Base-by-base conservation (phyloP, 1,140 invertebrate genomes). In the Habropoda laboriosa region DNA sequence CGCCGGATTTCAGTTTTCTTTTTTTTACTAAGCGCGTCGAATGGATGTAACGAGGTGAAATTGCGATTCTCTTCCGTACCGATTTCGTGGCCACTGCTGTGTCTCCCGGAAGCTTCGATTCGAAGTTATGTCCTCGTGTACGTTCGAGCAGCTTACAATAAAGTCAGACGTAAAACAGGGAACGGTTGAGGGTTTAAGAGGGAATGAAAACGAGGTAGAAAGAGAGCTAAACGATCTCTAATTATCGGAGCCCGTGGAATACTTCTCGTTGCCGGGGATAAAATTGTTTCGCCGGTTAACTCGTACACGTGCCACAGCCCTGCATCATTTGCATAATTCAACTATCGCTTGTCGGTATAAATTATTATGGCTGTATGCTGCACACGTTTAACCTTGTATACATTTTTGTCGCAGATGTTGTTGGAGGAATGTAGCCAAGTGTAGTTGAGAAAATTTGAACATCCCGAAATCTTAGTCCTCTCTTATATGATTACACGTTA, bases 81-180 rank as follows among this genome's bases (percentile, higher is more conserved):
- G 32, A 68, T 49, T 68, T 12, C n/a, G 18, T 4, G 1, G 7
- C 47, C 4, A 12, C 27, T 47, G 40, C 12, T 35, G 4, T 10
- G n/a, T 5, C n/a, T 18, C 21, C n/a, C 32, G 66, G 32, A 60
- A 38, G 21, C 21, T 58, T 21, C 30, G 18, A 58, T 21, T 58
- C 24, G 75, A 81, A 76, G 77, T 49, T 61, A 24, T 27, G 42
- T 75, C n/a, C n/a, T n/a, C 16, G 67, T 21, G 45, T 24, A 55
- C 24, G 27, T 35, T 66, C 80, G 32, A 49, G 21, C 27, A 35
- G n/a, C 24, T 57, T n/a, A 57, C 66, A 83, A 58, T 83, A 86
- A 84, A 81, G 55, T 55, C 57, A 63, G 63, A 60, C 68, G 61
- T 82, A 68, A 81, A 82, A 80, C 51, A 57, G 64, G 45, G 60